Conservation (phyloP, 2,113 vertebrate species). For the Cisticola juncidis region DNA sequence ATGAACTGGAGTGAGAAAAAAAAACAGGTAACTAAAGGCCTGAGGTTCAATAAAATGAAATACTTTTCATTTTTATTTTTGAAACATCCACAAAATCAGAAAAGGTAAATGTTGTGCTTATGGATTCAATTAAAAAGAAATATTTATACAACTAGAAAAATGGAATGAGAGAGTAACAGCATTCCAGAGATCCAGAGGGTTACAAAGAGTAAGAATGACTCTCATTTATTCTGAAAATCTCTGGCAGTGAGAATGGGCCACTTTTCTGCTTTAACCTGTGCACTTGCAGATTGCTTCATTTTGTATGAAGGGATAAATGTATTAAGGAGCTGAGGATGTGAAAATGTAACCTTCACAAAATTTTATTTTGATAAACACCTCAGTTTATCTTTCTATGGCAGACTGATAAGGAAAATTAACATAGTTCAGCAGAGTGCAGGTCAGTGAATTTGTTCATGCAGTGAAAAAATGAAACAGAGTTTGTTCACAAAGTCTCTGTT, state of each 20-base stretch:
- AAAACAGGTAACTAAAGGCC: neutral
- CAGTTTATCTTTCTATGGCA: constrained; percentile 1
- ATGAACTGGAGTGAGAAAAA: neutral
- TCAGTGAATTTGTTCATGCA: neutral
- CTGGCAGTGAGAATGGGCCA: neutral
- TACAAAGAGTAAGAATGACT: neutral
- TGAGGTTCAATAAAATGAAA: neutral
- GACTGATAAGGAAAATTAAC: constrained; percentile 26
- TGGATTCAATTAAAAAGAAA: neutral
- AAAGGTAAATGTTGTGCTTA: neutral
- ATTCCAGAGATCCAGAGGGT: neutral
- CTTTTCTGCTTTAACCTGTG: neutral
- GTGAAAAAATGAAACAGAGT: neutral
- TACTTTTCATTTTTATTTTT: neutral
- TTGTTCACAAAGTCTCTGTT: neutral
- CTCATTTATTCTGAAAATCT: neutral
- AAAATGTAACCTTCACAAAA: neutral
- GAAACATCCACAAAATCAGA: neutral
- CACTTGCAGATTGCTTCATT: neutral
- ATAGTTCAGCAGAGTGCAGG: neutral
- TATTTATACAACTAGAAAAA: neutral
- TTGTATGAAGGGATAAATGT: neutral
- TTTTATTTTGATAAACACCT: constrained; percentile 5
- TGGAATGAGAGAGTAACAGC: neutral
- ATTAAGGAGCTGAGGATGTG: neutral